These are phyloP conservation scores for Cryptophagus acutangulus DNA, from an alignment of 2,888 invertebrate genomes.

Conservation along the genomic window DNA sequence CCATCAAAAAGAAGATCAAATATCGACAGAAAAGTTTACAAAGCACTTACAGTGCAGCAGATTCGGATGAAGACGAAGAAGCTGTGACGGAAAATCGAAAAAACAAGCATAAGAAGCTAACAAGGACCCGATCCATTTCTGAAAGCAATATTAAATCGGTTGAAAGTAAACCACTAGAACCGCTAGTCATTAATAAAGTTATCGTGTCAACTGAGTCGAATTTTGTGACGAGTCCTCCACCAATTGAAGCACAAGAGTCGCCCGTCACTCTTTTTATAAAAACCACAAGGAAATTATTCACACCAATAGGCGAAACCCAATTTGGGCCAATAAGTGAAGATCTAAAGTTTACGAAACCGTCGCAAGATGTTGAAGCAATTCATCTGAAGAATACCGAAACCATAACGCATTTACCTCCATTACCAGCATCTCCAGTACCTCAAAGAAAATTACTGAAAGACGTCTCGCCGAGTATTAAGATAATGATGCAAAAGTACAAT, in stretches of 20 bases:
- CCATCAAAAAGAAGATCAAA: conserved; percentile 40
- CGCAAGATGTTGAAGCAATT: conserved; percentile 25
- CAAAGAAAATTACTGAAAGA: conserved; percentile 58
- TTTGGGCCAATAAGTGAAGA: conserved; percentile 13
- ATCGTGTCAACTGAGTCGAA: conserved; percentile 36
- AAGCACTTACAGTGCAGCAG: conserved; percentile 35
- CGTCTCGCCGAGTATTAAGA: conserved; percentile 63
- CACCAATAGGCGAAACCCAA: conserved; percentile 49
- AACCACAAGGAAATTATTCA: conserved; percentile 75
- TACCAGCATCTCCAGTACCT: conserved; percentile 56
- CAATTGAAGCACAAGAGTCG: conserved; percentile 28
- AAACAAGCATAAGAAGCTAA: conserved; percentile 30
- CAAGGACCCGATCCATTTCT: conserved; percentile 30
- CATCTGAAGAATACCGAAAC: conserved; percentile 9
- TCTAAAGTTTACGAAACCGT: conserved; percentile 20
- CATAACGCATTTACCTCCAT: conserved; percentile 49
- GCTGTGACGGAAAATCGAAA: conserved; percentile 12
- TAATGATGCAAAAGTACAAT: conserved; percentile 68
- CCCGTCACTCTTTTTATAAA: conserved; percentile 67
- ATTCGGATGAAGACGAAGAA: conserved; percentile 33
- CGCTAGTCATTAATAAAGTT: conserved; percentile 28
- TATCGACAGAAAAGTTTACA: conserved; percentile 37
- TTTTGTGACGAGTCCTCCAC: conserved; percentile 19
- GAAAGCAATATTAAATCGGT: conserved; percentile 23
- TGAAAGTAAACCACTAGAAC: background rate